Conservation (phyloP, 2,797 vertebrate species). For the Hypotaenidia okinawae region DNA sequence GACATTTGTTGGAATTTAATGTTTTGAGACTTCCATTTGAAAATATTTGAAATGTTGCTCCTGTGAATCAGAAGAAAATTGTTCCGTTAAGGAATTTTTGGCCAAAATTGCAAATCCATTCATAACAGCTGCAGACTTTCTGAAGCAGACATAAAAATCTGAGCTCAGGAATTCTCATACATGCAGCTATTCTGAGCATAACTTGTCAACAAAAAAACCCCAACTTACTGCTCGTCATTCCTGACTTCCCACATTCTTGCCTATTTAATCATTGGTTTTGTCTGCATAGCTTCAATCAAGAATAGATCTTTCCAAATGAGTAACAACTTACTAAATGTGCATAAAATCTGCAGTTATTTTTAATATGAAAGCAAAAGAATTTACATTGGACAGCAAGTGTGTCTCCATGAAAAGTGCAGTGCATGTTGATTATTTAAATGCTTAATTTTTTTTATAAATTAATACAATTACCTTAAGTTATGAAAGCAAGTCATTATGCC, state of each 20-base stretch:
- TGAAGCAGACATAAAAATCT: neutral
- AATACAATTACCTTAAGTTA: neutral
- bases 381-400: neutral
- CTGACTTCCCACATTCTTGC: neutral
- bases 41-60: slow-evolving; percentile 43
- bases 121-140: slow-evolving; percentile 6
- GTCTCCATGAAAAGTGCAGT: neutral
- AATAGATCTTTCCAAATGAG: neutral
- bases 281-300: neutral
- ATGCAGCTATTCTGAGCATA: neutral
- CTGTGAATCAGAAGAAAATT: slow-evolving; percentile 44
- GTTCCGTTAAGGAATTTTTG: neutral
- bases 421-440: neutral
- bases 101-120: slow-evolving; percentile 26
- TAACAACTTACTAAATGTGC: neutral
- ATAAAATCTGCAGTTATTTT: neutral
- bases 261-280: neutral
- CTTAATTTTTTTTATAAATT: neutral
- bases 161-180: neutral
- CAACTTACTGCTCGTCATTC: neutral
- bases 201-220: neutral
- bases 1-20: slow-evolving; percentile 33
- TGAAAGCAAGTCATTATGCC: neutral
- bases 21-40: slow-evolving; percentile 26
- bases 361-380: neutral